phyloP scores from a whole-genome alignment of 2,797 vertebrate species.

The Sphaeramia orbicularis region DNA sequence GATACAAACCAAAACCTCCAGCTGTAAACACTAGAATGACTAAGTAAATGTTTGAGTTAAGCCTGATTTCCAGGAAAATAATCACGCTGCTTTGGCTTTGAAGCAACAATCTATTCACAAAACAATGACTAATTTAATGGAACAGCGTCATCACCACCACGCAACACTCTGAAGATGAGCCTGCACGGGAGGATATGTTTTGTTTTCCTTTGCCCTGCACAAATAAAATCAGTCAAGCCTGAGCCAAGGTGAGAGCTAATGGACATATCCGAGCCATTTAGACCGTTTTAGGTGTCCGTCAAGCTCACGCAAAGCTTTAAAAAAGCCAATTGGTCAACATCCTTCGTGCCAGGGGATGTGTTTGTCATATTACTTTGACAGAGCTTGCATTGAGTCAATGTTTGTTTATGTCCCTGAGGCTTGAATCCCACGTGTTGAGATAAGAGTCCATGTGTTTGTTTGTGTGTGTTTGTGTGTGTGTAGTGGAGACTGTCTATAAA shows the following conservation, averaged over 20 bases:
- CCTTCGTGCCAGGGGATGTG: slow-evolving; percentile 41
- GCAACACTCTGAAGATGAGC: slow-evolving; percentile 54
- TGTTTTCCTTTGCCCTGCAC: slow-evolving; percentile 61
- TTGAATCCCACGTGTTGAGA: slow-evolving; percentile 51
- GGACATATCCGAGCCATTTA: slow-evolving; percentile 57
- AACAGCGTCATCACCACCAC: slow-evolving; percentile 58
- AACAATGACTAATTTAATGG: slow-evolving; percentile 64
- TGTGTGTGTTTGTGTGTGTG: slow-evolving; percentile 28
- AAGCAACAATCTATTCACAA: slow-evolving; percentile 55
- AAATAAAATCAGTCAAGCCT: slow-evolving; percentile 63
- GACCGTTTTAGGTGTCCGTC: slow-evolving; percentile 43
- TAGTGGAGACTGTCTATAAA: slow-evolving; percentile 14
- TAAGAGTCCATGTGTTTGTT: slow-evolving; percentile 55
- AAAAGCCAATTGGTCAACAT: slow-evolving; percentile 18
- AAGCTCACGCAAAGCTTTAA: slow-evolving; percentile 55
- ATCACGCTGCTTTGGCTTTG: slow-evolving; percentile 41
- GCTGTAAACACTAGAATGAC: slow-evolving; percentile 57
- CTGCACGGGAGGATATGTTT: slow-evolving; percentile 46
- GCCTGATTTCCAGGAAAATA: slow-evolving; percentile 73
- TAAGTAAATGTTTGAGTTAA: slow-evolving; percentile 73
- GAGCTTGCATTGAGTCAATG: slow-evolving; percentile 54
- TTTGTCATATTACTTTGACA: slow-evolving; percentile 60
- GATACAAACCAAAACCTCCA: slow-evolving; percentile 49
- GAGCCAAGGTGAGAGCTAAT: slow-evolving; percentile 44
- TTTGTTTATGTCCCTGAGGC: slow-evolving; percentile 68